These are phyloP conservation scores for Heteropelma amictum DNA, from an alignment of 2,888 invertebrate species.

Conservation along the genomic window DNA sequence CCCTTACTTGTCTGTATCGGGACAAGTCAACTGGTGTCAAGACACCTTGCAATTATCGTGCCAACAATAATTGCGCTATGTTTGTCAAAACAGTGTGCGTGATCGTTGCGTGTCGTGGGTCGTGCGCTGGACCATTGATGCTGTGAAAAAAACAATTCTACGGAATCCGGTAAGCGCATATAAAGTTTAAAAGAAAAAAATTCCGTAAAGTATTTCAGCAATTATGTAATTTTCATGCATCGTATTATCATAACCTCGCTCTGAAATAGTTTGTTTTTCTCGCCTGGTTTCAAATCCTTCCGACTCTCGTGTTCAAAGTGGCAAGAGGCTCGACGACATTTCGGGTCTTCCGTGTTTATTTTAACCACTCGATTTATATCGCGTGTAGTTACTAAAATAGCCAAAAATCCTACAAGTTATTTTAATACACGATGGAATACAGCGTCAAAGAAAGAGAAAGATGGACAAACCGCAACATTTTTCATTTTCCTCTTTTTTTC, in stretches of 20 bases:
- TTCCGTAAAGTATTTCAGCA: conserved; percentile 18
- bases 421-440: conserved; percentile 30
- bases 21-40: conserved; percentile 44
- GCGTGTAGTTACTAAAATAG: conserved; percentile 46
- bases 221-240: conserved; percentile 53
- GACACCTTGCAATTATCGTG: conserved; percentile 35
- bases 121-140: conserved; percentile 27
- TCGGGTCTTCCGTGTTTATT: conserved; percentile 34
- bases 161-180: neutral
- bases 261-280: neutral
- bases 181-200: neutral
- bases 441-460: neutral
- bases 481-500: neutral
- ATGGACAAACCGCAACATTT: conserved; percentile 5
- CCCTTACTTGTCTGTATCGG: conserved; percentile 22
- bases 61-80: conserved; percentile 43
- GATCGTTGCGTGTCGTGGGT: conserved; percentile 15
- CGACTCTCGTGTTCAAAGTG: neutral
- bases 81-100: conserved; percentile 27
- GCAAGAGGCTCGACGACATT: conserved; percentile 30
- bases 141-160: conserved; percentile 22
- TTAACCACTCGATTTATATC: conserved; percentile 40
- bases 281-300: neutral
- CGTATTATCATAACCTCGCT: conserved; percentile 33
- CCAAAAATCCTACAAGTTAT: conserved; percentile 43